phyloP scores from a whole-genome alignment of 2,113 vertebrate species.

The Tragelaphus strepsiceros region DNA sequence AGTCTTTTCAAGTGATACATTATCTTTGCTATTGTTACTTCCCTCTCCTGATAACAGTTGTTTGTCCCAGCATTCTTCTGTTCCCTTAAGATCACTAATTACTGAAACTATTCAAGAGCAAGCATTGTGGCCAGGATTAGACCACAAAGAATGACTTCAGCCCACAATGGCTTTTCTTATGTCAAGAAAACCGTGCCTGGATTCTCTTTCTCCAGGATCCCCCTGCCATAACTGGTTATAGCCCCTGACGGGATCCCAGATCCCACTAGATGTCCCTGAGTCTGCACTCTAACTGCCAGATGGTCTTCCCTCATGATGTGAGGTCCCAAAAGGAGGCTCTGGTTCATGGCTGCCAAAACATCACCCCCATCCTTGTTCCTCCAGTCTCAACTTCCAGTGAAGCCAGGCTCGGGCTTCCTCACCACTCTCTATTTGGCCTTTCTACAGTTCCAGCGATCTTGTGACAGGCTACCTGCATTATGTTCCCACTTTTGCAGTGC shows the following conservation, averaged over 20 bases:
- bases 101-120: background rate
- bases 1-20: background rate
- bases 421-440: background rate
- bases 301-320: background rate
- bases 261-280: background rate
- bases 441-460: background rate
- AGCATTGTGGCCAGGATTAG: background rate
- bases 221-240: background rate
- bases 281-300: background rate
- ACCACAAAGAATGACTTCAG: background rate
- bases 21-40: background rate
- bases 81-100: background rate
- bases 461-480: fast-evolving
- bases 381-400: background rate
- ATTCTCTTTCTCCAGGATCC: background rate
- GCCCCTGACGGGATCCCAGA: background rate
- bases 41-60: background rate
- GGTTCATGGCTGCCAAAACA: background rate
- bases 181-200: background rate
- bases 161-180: background rate
- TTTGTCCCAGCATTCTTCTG: background rate
- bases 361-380: background rate
- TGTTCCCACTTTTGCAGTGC: background rate
- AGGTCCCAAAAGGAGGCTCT: background rate
- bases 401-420: background rate